Evolutionary conservation across 2,888 invertebrate genomes (phyloP).

Genomic region (Masnerella sp.): DNA sequence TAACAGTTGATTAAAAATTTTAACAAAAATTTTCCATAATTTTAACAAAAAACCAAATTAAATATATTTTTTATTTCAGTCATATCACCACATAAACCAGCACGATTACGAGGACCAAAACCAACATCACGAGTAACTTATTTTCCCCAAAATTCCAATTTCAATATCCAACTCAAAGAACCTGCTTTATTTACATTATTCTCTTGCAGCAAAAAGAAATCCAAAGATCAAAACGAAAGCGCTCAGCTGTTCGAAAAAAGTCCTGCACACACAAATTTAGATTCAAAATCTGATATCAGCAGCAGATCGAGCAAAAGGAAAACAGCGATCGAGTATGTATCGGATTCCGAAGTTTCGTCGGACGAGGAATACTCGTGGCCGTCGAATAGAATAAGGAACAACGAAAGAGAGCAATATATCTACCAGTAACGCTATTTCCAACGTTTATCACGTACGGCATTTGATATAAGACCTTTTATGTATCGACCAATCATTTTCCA

Average conservation of each 20-base stretch:
- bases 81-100: too few relatives aligned
- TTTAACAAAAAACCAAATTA: too few relatives aligned
- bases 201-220: constrained; percentile 13
- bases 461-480: constrained; percentile 6
- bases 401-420: constrained; percentile 16
- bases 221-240: constrained; percentile 10
- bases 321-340: constrained; percentile 42
- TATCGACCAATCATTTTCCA: constrained; percentile 25
- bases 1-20: too few relatives aligned
- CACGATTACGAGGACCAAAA: too few relatives aligned
- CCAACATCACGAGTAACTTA: too few relatives aligned
- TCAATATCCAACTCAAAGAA: too few relatives aligned
- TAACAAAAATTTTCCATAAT: too few relatives aligned
- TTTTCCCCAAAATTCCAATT: too few relatives aligned
- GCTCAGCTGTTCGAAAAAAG: neutral
- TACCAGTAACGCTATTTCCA: constrained; percentile 23
- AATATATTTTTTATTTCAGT: too few relatives aligned
- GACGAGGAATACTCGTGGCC: constrained; percentile 46
- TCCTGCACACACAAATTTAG: constrained; percentile 26
- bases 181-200: neutral
- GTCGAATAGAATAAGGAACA: constrained; percentile 20
- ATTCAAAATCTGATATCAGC: constrained; percentile 10
- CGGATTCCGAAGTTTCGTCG: constrained; percentile 46
- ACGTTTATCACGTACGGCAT: too few relatives aligned
- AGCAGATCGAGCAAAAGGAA: constrained; percentile 8